Evolutionary conservation across 2,888 invertebrate genomes (phyloP), one percentile per base, ranked within the genome.

Genomic region (Eupithecia dodoneata): DNA sequence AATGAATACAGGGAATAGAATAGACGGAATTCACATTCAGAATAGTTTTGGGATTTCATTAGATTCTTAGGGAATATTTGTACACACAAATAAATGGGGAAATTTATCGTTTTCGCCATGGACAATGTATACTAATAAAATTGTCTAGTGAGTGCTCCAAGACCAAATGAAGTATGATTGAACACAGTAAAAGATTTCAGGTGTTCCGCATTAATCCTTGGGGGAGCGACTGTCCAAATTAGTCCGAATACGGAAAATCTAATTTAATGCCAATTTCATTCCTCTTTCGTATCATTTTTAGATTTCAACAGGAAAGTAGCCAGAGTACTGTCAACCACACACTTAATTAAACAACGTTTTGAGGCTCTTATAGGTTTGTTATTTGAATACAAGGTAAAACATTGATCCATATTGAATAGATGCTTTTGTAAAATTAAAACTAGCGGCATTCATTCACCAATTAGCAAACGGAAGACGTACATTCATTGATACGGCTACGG

Each of bases 381-480:
- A 15, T 55, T 52, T 7, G 4, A 59, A 63, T 10, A 63, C 63
- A 63, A 63, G 63, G 30, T 63, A 66, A 55, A 15, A 66, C 42
- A 66, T 42, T 66, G 15, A 66, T 15, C 42, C 15, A 5, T 15
- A 42, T 47, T 47, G 47, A 47, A 70, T 30, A 13, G 47, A 47
- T 18, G 45, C 47, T 47, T 70, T 47, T 30, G 4, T 45, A 12
- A 47, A 18, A 0, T n/a, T 9, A 10, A 47, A 70, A 70, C 47
- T n/a, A 70, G 71, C 44, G n/a, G 67, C 74, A 59, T 49, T 72
- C 70, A 49, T 74, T 72, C 69, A 66, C 41, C 63, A 72, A 77
- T 77, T 77, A 77, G 15, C 69, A 69, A 74, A 65, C 77, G 74
- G 77, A 74, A 74, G 71, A 49, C 49, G 74, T 76, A 42, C 73